These are phyloP conservation scores for Xyrauchen texanus DNA, from an alignment of 2,113 vertebrate species.

Conservation along the genomic window DNA sequence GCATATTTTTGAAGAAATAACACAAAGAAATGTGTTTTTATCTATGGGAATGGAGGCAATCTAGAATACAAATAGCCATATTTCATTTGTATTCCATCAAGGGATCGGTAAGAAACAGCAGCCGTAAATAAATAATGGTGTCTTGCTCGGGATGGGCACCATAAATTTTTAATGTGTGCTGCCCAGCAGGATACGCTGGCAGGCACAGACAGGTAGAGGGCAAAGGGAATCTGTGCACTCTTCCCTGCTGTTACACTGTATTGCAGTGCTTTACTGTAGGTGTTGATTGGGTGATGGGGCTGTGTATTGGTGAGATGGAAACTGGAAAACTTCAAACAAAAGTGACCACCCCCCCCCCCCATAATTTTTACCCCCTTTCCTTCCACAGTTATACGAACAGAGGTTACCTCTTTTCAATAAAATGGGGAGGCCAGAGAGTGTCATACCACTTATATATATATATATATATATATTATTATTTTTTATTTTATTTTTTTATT, in stretches of 20 bases:
- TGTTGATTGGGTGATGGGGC: neutral
- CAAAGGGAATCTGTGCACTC: slow-evolving; percentile 1
- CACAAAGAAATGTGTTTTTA: slow-evolving; percentile 8
- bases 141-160: slow-evolving; percentile 10
- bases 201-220: slow-evolving; percentile 16
- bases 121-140: slow-evolving; percentile 34
- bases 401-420: too few species aligned
- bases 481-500: too few species aligned
- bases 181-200: slow-evolving; percentile 3
- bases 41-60: neutral
- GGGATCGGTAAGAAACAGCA: slow-evolving; percentile 7
- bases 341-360: neutral
- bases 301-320: neutral
- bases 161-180: slow-evolving; percentile 29
- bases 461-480: too few species aligned
- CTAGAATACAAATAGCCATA: slow-evolving; percentile 31
- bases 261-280: neutral
- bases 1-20: neutral
- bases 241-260: neutral
- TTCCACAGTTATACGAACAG: too few species aligned
- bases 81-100: slow-evolving; percentile 41
- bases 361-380: too few species aligned
- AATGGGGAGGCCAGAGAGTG: neutral
- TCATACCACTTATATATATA: too few species aligned
- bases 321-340: neutral